Evolutionary conservation across 2,888 invertebrate species (phyloP), one percentile per base, ranked within the genome.

Genomic region (Hydrotaea diabolus): DNA sequence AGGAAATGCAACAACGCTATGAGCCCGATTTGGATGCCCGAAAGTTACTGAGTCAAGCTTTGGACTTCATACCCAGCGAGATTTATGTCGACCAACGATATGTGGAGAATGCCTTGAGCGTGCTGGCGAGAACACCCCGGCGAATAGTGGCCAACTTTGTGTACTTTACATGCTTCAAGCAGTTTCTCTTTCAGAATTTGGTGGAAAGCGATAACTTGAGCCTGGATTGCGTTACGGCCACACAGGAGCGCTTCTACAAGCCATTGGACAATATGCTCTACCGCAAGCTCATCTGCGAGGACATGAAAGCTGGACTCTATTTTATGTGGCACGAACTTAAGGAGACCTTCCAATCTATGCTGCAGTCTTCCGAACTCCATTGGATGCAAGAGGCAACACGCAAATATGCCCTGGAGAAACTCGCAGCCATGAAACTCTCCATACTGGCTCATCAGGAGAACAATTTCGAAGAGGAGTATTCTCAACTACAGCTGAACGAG

Each of bases 321-420:
- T 55, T 43, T 0, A 57, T 90, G 4, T 91, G 90, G 91, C 78
- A 75, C 66, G 85, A 88, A 21, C 66, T 90, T 0, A 87, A 87
- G 73, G 73, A 39, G 1, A 87, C 89, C 17, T 89, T 90, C 17
- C 83, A 73, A 0, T n/a, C 53, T 0, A 39, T 86, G 0, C 77
- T 89, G 0, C 76, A 87, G 23, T 78, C 69, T n/a, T 87, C 88
- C 0, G 55, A 72, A 0, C 49, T 85, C 0, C 79, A 86, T 17
- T 89, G 89, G 89, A 49, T 90, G n/a, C 46, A 83, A 0, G 2
- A 49, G 3, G 59, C 53, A 5, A 88, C 88, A 0, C 86, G 89
- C 0, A 59, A 53, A 9, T 55, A 71, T n/a, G 77, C 90, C 36
- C 46, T 88, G 31, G 82, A 85, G 7, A 86, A 89, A 23, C 62